Evolutionary conservation across 1,140 invertebrate species (phyloP).

Genomic region (Drosophila navojoa): DNA sequence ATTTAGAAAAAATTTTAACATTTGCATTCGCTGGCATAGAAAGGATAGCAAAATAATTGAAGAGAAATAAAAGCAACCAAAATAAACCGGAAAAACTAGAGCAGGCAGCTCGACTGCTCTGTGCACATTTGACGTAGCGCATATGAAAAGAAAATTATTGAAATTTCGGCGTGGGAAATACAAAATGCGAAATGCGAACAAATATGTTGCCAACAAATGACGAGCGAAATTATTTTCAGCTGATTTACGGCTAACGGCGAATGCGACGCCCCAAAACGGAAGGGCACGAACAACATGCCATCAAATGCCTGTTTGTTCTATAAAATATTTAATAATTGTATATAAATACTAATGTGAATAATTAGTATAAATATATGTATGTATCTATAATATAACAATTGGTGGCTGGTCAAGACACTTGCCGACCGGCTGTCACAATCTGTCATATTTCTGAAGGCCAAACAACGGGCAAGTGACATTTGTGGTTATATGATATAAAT

Average conservation of each 20-base stretch:
- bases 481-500: neutral
- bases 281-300: constrained; percentile 9
- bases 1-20: constrained; percentile 22
- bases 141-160: constrained; percentile 50
- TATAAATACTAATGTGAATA: constrained; percentile 54
- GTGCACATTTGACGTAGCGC: constrained; percentile 56
- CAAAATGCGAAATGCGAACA: constrained; percentile 20
- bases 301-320: constrained; percentile 28
- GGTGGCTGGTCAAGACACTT: constrained; percentile 51
- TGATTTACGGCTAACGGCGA: constrained; percentile 23
- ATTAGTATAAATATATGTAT: constrained; percentile 35
- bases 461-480: constrained; percentile 48
- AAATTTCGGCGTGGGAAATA: constrained; percentile 64
- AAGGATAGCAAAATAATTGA: neutral
- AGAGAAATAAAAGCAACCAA: constrained; percentile 32
- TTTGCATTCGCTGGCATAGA: constrained; percentile 22
- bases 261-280: neutral
- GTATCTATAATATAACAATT: constrained; percentile 1
- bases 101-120: constrained; percentile 56
- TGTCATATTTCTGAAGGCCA: constrained; percentile 68
- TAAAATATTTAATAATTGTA: constrained; percentile 53
- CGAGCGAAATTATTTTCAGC: constrained; percentile 69
- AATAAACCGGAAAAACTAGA: constrained; percentile 74
- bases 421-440: constrained; percentile 75
- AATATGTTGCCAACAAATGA: constrained; percentile 70